These are phyloP conservation scores for Pelosia muscerda DNA, from an alignment of 2,888 invertebrate genomes.

Conservation along the genomic window DNA sequence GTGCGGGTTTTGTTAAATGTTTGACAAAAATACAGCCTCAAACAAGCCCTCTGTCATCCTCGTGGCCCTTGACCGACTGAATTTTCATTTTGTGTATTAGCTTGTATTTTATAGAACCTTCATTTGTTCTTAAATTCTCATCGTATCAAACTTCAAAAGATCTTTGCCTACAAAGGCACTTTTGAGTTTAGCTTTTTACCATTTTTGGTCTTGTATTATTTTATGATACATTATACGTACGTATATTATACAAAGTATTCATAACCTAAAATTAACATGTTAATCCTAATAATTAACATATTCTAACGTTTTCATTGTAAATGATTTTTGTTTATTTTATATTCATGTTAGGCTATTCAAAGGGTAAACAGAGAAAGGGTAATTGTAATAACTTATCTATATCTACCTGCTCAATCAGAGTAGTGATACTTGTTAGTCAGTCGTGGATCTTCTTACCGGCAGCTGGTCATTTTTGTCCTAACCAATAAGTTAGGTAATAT, in stretches of 20 bases:
- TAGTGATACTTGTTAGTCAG: no score
- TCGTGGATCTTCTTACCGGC: no score
- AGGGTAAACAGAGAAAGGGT: background rate
- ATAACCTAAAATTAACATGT: no score
- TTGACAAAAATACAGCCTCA: slow-evolving; percentile 32
- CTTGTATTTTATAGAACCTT: background rate
- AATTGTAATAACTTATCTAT: no score
- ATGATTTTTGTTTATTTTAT: background rate
- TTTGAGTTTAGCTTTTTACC: background rate
- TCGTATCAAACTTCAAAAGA: slow-evolving; percentile 2
- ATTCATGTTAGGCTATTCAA: background rate
- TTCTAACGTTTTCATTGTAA: background rate
- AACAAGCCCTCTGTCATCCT: slow-evolving; percentile 8
- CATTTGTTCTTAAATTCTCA: background rate
- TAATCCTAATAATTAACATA: background rate
- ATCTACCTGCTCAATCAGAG: no score
- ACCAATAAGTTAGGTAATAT: no score
- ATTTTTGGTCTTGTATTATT: background rate
- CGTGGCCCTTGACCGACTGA: background rate
- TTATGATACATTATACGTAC: background rate
- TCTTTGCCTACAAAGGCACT: background rate
- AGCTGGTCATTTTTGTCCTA: no score
- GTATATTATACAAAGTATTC: no score
- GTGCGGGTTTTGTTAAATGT: slow-evolving; percentile 57
- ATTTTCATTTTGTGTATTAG: background rate